Percentiles rank a stretch among this genome's conserved stretches.
Conservation (phyloP, 2,797 vertebrate genomes). For the Enoplosus armatus region DNA sequence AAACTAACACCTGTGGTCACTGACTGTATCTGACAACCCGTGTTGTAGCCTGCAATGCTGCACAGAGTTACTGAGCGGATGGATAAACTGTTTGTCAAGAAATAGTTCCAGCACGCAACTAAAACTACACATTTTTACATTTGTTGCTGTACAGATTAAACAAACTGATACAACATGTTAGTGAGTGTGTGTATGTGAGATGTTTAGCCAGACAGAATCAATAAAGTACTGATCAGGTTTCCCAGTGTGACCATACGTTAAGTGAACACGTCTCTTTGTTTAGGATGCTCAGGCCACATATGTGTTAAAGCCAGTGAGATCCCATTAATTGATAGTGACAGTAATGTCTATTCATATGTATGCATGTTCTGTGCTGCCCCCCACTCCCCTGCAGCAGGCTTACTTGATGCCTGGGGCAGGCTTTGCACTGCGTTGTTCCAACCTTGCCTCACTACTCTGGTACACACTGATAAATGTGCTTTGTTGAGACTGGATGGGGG, state of each 20-base stretch:
- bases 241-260: background rate
- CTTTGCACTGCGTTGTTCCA: constrained; percentile 23
- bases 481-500: constrained; percentile 58
- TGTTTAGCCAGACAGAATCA: constrained; percentile 20
- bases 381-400: constrained; percentile 12
- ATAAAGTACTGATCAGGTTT: constrained; percentile 20
- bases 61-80: too few species aligned
- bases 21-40: too few species aligned
- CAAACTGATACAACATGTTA: too few species aligned
- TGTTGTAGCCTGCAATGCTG: background rate
- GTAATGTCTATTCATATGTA: constrained; percentile 70
- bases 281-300: constrained; percentile 1
- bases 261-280: constrained; percentile 45
- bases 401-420: constrained; percentile 35
- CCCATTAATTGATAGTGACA: constrained; percentile 54
- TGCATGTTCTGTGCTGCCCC: constrained; percentile 40
- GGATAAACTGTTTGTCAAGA: too few species aligned
- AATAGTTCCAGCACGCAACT: background rate
- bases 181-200: too few species aligned
- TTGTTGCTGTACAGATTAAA: background rate
- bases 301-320: constrained; percentile 19
- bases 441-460: constrained; percentile 35
- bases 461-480: constrained; percentile 64
- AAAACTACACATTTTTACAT: background rate
- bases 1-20: too few species aligned